Conservation (phyloP, 1,140 invertebrate genomes). For the Leptinotarsa texana region DNA sequence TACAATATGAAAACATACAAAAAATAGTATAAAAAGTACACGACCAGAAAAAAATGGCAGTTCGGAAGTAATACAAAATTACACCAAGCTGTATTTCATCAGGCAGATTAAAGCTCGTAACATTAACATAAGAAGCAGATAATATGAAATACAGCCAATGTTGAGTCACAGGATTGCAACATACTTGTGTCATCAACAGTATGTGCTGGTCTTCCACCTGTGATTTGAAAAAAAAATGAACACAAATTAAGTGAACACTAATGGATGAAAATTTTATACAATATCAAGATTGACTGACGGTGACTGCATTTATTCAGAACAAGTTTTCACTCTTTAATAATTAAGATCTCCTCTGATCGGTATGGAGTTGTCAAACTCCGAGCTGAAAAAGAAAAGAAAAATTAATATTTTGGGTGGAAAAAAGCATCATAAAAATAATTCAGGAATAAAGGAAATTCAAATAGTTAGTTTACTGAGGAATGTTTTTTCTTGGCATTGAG, state of each 20-base stretch:
- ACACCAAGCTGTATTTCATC: slow-evolving; percentile 38
- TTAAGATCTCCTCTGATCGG: slow-evolving; percentile 27
- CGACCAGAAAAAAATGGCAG: slow-evolving; percentile 50
- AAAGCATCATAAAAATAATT: no score
- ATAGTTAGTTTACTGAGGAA: no score
- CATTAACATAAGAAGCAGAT: slow-evolving; percentile 32
- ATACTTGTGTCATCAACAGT: slow-evolving; percentile 25
- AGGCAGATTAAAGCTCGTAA: slow-evolving; percentile 33
- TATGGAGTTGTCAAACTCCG: slow-evolving; percentile 14
- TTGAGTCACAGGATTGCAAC: neutral
- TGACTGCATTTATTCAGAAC: slow-evolving; percentile 30
- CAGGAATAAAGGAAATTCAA: no score
- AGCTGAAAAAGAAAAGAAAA: slow-evolving; percentile 40
- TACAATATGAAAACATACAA: slow-evolving; percentile 44
- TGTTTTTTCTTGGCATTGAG: no score
- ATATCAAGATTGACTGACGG: slow-evolving; percentile 26
- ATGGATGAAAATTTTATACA: slow-evolving; percentile 18
- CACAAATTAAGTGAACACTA: slow-evolving; percentile 48
- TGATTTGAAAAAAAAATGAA: slow-evolving; percentile 41
- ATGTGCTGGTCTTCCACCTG: neutral
- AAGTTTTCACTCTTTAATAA: slow-evolving; percentile 30
- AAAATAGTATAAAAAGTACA: slow-evolving; percentile 43
- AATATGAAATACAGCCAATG: slow-evolving; percentile 34
- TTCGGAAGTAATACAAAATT: slow-evolving; percentile 38
- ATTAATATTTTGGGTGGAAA: neutral